Evolutionary conservation across 2,797 vertebrate species (phyloP).

Genomic region (Orestias chungarensis): DNA sequence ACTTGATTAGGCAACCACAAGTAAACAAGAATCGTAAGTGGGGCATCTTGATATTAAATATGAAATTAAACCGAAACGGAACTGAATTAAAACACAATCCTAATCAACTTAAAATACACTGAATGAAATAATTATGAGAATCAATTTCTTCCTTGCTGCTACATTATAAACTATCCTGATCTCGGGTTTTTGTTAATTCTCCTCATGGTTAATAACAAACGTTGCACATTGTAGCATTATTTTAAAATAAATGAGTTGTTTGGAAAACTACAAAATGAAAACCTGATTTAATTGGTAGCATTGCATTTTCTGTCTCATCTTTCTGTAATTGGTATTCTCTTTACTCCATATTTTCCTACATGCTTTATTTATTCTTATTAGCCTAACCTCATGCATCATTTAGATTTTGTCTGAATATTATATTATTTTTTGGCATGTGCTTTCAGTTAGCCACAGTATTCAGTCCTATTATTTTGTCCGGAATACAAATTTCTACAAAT

Average conservation of each 20-base stretch:
- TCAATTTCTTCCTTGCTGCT: neutral
- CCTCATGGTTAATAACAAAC: neutral
- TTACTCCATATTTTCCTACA: neutral
- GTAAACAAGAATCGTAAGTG: neutral
- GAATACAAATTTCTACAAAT: neutral
- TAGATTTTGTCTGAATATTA: neutral
- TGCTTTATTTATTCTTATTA: neutral
- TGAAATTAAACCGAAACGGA: neutral
- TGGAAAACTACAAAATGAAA: neutral
- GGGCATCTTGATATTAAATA: neutral
- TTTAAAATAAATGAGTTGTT: neutral
- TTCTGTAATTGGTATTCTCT: neutral
- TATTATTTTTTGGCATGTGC: neutral
- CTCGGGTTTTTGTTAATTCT: neutral
- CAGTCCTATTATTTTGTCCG: slow-evolving; percentile 1
- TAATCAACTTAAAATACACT: slow-evolving; percentile 1
- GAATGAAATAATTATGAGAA: neutral
- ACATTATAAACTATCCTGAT: slow-evolving; percentile 10
- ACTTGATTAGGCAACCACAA: slow-evolving; percentile 5
- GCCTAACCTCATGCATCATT: neutral
- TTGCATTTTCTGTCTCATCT: neutral
- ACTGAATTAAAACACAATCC: neutral
- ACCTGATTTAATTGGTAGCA: neutral
- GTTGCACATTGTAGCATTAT: neutral
- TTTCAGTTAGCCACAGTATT: neutral